These are phyloP conservation scores for Donacobius atricapilla DNA, from an alignment of 2,113 vertebrate species.

Conservation along the genomic window DNA sequence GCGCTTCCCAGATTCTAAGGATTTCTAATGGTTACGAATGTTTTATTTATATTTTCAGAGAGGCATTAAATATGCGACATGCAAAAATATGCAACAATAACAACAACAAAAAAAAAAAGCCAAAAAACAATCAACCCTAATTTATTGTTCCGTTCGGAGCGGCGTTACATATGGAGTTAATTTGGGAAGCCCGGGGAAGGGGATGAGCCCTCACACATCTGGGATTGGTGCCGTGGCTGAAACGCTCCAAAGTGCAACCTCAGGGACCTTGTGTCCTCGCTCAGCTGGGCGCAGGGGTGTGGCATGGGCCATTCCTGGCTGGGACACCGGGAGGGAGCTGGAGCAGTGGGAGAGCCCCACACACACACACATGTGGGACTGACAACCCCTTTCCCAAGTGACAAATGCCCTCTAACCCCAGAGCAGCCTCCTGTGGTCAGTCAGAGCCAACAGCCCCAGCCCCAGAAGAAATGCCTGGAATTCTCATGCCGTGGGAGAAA, in stretches of 20 bases:
- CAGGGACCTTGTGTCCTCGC: not conserved
- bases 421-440: not conserved
- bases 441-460: not conserved
- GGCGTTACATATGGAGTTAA: not conserved
- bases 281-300: not conserved
- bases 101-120: not conserved
- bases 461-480: not conserved
- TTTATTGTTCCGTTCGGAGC: not conserved
- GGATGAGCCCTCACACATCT: not conserved
- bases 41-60: constrained; percentile 76
- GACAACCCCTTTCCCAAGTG: not conserved
- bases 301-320: accelerated
- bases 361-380: accelerated
- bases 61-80: constrained; percentile 50
- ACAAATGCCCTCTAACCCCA: not conserved
- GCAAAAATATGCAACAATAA: constrained; percentile 43
- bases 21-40: constrained; percentile 67
- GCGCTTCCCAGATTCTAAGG: constrained; percentile 66
- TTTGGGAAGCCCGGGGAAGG: not conserved
- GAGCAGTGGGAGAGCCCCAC: not conserved
- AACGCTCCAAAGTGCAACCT: not conserved
- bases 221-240: not conserved
- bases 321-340: not conserved
- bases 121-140: not conserved
- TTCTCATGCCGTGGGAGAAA: accelerated